phyloP scores from a whole-genome alignment of 2,888 invertebrate genomes.

The Callyntrura sp. region DNA sequence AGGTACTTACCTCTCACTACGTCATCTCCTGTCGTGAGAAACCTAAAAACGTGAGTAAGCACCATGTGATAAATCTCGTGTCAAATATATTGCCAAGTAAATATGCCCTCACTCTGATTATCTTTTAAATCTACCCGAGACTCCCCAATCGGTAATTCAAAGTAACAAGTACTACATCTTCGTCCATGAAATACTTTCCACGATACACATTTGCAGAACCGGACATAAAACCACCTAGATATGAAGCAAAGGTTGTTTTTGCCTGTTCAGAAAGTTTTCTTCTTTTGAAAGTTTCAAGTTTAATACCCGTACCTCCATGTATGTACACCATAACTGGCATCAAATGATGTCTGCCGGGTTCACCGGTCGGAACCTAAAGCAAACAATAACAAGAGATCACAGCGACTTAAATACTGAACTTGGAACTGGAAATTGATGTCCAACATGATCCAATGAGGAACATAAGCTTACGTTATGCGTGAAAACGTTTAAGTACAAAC shows the following conservation, averaged over 20 bases:
- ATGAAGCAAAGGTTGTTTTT: too few relatives aligned
- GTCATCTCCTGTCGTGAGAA: slow-evolving; percentile 62
- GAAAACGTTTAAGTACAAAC: slow-evolving; percentile 64
- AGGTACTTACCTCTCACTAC: slow-evolving; percentile 50
- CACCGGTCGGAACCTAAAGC: slow-evolving; percentile 45
- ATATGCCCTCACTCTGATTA: not conserved
- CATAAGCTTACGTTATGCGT: slow-evolving; percentile 64
- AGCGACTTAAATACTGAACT: too few relatives aligned
- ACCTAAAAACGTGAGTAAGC: slow-evolving; percentile 36
- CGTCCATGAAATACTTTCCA: slow-evolving; percentile 67
- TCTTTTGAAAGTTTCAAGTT: too few relatives aligned
- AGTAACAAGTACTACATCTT: slow-evolving; percentile 57
- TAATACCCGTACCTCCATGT: slow-evolving; percentile 76
- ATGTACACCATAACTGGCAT: slow-evolving; percentile 70
- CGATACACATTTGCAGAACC: slow-evolving; percentile 57
- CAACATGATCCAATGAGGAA: too few relatives aligned
- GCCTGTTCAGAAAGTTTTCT: too few relatives aligned
- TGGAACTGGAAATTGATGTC: too few relatives aligned
- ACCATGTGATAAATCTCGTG: not conserved
- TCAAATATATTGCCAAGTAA: not conserved
- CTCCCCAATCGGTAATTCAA: slow-evolving; percentile 61
- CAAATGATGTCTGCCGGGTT: slow-evolving; percentile 38
- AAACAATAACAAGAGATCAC: too few relatives aligned
- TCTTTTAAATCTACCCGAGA: slow-evolving; percentile 20
- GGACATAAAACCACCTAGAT: slow-evolving; percentile 66